Evolutionary conservation across 2,888 invertebrate genomes (phyloP), one percentile per base, ranked within the genome.

Genomic region (Aleiodes leptofemur): DNA sequence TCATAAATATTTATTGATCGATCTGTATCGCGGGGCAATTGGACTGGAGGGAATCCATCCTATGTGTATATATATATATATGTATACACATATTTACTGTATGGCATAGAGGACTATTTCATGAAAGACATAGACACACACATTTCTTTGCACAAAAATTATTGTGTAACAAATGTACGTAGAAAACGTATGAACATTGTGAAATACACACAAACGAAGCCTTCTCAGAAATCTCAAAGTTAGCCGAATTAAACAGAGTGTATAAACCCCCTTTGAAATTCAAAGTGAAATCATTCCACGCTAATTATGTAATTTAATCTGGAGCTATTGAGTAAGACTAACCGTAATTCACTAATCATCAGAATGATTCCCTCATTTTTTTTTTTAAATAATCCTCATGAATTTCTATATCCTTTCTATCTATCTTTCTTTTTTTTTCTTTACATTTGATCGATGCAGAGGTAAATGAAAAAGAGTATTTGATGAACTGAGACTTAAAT

Each of bases 1-100:
- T 85, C 83, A 85, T 86, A 84, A 86, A 86, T 85, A 86, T 86
- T 85, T 84, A 86, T 86, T 78, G 82, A 82, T 81, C 83, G 82
- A 85, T 85, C 81, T 83, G 81, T 81, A 80, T 79, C 82, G 79
- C 43, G 79, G 78, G 79, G 79, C 81, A 83, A 84, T 82, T 83
- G 82, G 79, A 81, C 77, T 80, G 56, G 29, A 16, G 69, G 43
- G 55, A 56, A 56, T 69, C 43, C 43, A 69, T 48, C 23, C 50
- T 38, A 43, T 14, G 43, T 61, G 38, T 38, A 14, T 43, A 29
- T 57, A 57, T 43, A 56, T 66, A 31, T 50, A 66, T 11, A 23
- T 50, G 7, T 51, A 29, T 50, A 68, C 11, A 29, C 31, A 43
- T 43, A 61, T 61, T 16, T 34, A 43, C 43, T 43, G 9, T 43